Evolutionary conservation across 2,888 invertebrate species (phyloP).

Genomic region (Alsophila aescularia): DNA sequence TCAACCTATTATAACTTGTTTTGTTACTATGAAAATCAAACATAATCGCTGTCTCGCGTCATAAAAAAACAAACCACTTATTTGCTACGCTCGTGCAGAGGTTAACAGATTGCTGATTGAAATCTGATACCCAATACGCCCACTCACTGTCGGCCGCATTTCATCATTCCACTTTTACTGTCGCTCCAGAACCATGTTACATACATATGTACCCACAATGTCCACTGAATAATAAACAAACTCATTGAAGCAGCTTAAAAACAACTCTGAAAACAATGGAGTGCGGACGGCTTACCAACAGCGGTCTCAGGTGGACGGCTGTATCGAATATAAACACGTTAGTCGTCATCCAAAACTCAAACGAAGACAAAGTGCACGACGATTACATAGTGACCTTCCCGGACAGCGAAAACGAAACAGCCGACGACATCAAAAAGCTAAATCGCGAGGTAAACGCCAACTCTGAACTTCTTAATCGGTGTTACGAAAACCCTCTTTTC

Average conservation of each 20-base stretch:
- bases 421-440: conserved; percentile 48
- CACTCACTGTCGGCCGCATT: conserved; percentile 56
- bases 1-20: conserved; percentile 5
- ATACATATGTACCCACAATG: conserved; percentile 43
- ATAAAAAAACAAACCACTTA: conserved; percentile 32
- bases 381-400: conserved; percentile 69
- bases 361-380: conserved; percentile 56
- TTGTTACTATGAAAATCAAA: conserved; percentile 16
- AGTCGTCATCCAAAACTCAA: conserved; percentile 53
- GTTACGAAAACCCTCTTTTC: conserved; percentile 71
- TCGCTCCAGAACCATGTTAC: conserved; percentile 41
- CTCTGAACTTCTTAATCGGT: conserved; percentile 59
- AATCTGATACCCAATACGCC: conserved; percentile 70
- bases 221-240: conserved; percentile 49
- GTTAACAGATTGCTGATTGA: conserved; percentile 60
- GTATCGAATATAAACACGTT: conserved; percentile 49
- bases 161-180: conserved; percentile 50
- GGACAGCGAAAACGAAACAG: conserved; percentile 58
- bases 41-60: conserved; percentile 27
- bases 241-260: conserved; percentile 45
- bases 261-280: conserved; percentile 62
- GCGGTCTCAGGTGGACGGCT: conserved; percentile 65
- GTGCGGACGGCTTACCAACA: conserved; percentile 62
- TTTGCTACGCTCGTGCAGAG: conserved; percentile 31
- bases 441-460: conserved; percentile 50